These are phyloP conservation scores for Drosophila cardini DNA, from an alignment of 1,140 invertebrate genomes.

Conservation along the genomic window DNA sequence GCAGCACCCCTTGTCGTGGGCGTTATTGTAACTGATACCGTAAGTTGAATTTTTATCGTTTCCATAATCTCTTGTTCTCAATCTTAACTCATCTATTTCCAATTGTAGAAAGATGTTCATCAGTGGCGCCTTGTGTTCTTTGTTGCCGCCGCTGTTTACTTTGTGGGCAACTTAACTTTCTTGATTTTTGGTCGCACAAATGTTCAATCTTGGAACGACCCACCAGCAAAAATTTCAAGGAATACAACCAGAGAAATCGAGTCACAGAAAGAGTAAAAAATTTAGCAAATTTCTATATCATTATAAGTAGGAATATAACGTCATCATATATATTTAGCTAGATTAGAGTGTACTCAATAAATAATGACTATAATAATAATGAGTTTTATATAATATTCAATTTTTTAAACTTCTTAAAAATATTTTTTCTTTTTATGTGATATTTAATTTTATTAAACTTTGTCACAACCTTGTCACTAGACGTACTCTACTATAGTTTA, in stretches of 20 bases:
- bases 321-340: no score
- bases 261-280: slow-evolving; percentile 11
- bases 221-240: slow-evolving; percentile 31
- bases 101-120: slow-evolving; percentile 84
- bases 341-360: no score
- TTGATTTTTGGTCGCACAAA: slow-evolving; percentile 87
- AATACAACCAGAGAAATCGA: slow-evolving; percentile 15
- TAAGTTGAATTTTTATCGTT: slow-evolving; percentile 65
- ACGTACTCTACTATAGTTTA: no score
- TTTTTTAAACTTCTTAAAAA: no score
- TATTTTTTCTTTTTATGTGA: no score
- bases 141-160: slow-evolving; percentile 88
- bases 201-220: slow-evolving; percentile 88
- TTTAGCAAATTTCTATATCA: not conserved
- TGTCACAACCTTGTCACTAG: no score
- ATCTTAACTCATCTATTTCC: not conserved
- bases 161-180: slow-evolving; percentile 89
- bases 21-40: slow-evolving; percentile 87
- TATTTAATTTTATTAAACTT: no score
- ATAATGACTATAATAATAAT: no score
- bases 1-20: slow-evolving; percentile 88
- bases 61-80: no score
- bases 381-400: no score
- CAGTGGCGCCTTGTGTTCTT: slow-evolving; percentile 92
- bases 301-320: no score